phyloP scores from a whole-genome alignment of 1,140 invertebrate genomes.

The Eubasilissa regina region DNA sequence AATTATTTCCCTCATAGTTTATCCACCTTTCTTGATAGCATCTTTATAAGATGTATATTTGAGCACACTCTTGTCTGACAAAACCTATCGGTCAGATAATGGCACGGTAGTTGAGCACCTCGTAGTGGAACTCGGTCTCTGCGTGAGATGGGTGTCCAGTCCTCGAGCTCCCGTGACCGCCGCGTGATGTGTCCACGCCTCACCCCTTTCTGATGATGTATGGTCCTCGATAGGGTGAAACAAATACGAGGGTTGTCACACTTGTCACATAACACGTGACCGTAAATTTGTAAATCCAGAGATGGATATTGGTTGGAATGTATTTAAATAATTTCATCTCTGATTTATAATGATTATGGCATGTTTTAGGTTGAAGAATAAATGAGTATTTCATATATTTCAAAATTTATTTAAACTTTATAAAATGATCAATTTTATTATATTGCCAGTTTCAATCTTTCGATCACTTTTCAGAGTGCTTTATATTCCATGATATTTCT shows the following conservation, averaged over 20 bases:
- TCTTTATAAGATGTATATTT: not conserved
- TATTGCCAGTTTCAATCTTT: no score
- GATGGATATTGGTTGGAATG: not conserved
- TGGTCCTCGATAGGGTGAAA: not conserved
- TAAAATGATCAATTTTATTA: no score
- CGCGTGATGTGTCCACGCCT: constrained; percentile 1
- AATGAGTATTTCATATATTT: no score
- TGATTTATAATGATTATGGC: not conserved
- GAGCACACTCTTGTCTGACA: not conserved
- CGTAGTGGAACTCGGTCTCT: not conserved
- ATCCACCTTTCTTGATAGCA: not conserved
- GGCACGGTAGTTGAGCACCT: not conserved
- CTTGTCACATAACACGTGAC: constrained; percentile 7
- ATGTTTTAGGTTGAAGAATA: not conserved
- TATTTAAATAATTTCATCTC: no score
- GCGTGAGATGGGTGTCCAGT: constrained; percentile 18
- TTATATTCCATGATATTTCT: no score
- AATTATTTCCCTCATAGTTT: not conserved
- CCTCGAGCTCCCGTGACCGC: constrained; percentile 12
- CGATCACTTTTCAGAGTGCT: no score
- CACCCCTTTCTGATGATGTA: constrained; percentile 15
- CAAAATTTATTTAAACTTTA: no score
- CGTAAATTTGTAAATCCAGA: constrained; percentile 13
- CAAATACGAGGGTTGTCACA: constrained; percentile 17
- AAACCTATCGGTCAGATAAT: constrained; percentile 13